Percentiles rank a stretch among this genome's conserved stretches.
Conservation (phyloP, 2,797 vertebrate species). For the Huso huso region DNA sequence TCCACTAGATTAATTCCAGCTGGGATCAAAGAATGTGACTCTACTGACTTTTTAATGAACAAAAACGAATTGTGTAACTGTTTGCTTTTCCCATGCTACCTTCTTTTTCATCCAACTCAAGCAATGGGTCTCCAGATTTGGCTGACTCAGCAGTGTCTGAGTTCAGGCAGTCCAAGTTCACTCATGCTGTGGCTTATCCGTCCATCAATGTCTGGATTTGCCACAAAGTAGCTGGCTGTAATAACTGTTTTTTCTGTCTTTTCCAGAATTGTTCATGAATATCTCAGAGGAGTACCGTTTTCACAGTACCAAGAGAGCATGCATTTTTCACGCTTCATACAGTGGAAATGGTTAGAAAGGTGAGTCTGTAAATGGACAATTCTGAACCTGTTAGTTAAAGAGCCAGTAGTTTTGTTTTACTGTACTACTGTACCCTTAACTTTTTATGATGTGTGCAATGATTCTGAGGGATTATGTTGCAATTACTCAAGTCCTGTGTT, state of each 20-base stretch:
- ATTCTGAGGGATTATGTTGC: no score
- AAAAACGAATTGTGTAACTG: slow-evolving; percentile 40
- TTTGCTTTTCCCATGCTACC: slow-evolving; percentile 26
- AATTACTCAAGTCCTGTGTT: no score
- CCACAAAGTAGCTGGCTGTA: no score
- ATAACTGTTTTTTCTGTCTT: slow-evolving; percentile 9
- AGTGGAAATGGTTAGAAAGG: slow-evolving; percentile 96
- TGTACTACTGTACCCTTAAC: no score
- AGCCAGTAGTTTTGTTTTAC: no score
- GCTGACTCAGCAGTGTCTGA: neutral
- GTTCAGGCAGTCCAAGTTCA: no score
- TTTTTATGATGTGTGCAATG: no score
- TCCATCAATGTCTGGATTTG: no score
- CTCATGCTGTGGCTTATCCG: no score
- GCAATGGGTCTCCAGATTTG: neutral
- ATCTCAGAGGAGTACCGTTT: slow-evolving; percentile 81
- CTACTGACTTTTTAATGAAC: slow-evolving; percentile 15
- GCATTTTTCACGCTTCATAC: slow-evolving; percentile 86
- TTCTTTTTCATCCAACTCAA: neutral
- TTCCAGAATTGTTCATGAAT: slow-evolving; percentile 76
- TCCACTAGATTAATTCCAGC: neutral
- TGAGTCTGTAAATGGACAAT: slow-evolving; percentile 38
- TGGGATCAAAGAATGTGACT: slow-evolving; percentile 7
- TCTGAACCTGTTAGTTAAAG: no score
- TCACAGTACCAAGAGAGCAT: slow-evolving; percentile 79